Conservation (phyloP, 2,113 vertebrate species). For the Bombycilla garrulus region DNA sequence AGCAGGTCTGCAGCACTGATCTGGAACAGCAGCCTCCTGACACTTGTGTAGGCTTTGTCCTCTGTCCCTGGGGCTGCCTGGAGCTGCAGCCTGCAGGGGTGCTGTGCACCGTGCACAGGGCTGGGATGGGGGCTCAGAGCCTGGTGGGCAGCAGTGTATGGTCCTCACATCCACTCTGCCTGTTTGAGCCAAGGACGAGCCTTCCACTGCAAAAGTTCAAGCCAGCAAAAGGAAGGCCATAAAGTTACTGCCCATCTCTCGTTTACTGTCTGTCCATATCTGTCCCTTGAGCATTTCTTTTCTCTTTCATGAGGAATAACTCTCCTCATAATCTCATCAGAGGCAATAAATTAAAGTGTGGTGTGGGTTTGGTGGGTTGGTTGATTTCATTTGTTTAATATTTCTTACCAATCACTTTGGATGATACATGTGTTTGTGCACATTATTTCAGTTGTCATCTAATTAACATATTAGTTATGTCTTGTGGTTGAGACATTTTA, state of each 20-base stretch:
- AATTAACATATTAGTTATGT: not conserved
- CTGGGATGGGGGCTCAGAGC: not conserved
- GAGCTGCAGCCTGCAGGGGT: not conserved
- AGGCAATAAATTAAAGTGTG: not conserved
- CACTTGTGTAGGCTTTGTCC: not conserved
- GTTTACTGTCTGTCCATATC: rapidly evolving
- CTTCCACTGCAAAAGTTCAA: not conserved
- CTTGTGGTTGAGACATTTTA: not conserved
- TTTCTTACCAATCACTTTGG: not conserved
- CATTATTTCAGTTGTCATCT: not conserved
- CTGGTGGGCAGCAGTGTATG: rapidly evolving
- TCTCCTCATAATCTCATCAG: not conserved
- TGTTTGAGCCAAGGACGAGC: not conserved
- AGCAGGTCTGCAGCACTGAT: rapidly evolving
- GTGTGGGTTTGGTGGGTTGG: not conserved
- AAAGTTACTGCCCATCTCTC: not conserved
- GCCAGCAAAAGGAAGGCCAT: not conserved
- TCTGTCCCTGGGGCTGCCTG: no score
- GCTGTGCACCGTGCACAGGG: not conserved
- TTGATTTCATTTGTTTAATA: not conserved
- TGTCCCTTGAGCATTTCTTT: not conserved
- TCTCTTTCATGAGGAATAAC: not conserved
- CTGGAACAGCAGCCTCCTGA: rapidly evolving
- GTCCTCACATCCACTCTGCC: rapidly evolving
- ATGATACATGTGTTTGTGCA: not conserved